phyloP scores from a whole-genome alignment of 2,797 vertebrate species.

The Eupleurogrammus muticus region DNA sequence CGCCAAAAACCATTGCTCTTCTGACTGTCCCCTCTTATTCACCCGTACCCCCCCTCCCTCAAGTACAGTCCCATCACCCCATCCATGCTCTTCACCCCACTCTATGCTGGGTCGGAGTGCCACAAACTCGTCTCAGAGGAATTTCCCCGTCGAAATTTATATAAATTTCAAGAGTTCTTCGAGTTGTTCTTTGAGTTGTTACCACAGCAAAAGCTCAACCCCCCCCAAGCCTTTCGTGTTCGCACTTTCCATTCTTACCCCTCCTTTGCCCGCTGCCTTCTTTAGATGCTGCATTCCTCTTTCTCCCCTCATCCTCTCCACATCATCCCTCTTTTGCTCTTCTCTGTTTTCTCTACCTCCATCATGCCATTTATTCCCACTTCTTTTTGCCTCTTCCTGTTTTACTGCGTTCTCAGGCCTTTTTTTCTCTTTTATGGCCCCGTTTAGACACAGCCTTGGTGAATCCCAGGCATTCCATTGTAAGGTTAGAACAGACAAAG shows the following conservation, averaged over 20 bases:
- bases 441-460: slow-evolving; percentile 60
- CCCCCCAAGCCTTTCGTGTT: slow-evolving; percentile 21
- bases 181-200: slow-evolving; percentile 53
- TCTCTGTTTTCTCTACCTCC: background rate
- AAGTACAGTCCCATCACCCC: background rate
- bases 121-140: slow-evolving; percentile 64
- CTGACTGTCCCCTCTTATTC: slow-evolving; percentile 38
- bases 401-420: slow-evolving; percentile 6
- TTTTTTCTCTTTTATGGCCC: slow-evolving; percentile 32
- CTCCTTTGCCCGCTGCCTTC: slow-evolving; percentile 5
- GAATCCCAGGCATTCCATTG: slow-evolving; percentile 83
- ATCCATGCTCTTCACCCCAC: slow-evolving; percentile 24
- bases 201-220: slow-evolving; percentile 40
- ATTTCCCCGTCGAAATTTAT: slow-evolving; percentile 76
- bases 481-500: slow-evolving; percentile 83
- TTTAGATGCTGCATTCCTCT: slow-evolving; percentile 15
- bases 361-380: slow-evolving; percentile 1
- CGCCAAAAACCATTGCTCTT: slow-evolving; percentile 56
- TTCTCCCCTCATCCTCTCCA: slow-evolving; percentile 3
- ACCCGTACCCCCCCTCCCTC: background rate
- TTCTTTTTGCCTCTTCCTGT: background rate
- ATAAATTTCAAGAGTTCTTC: slow-evolving; percentile 69
- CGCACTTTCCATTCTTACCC: slow-evolving; percentile 30
- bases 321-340: background rate
- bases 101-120: slow-evolving; percentile 55